Evolutionary conservation across 2,888 invertebrate species (phyloP), one percentile per base, ranked within the genome.

Genomic region (Orchesellides sinensis): DNA sequence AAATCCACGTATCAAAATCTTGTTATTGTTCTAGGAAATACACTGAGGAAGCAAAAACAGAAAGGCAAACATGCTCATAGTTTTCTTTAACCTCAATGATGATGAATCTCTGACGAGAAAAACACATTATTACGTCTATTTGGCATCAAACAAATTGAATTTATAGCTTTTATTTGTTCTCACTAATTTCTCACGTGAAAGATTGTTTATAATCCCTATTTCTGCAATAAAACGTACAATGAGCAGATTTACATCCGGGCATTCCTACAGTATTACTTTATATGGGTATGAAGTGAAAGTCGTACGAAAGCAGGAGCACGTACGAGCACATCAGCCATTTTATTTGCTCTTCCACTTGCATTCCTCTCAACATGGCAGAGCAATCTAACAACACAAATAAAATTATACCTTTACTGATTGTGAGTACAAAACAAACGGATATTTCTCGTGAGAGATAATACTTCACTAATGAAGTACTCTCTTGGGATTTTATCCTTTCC

Each of bases 381-480:
- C 10, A 10, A n/a, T n/a, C n/a, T n/a, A n/a, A n/a, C n/a, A n/a
- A n/a, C n/a, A n/a, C n/a, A n/a, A n/a, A n/a, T n/a, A n/a, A n/a
- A n/a, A n/a, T n/a, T n/a, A n/a, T n/a, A n/a, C n/a, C n/a, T n/a
- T n/a, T n/a, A n/a, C n/a, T n/a, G n/a, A n/a, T n/a, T n/a, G n/a
- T n/a, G n/a, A n/a, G n/a, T n/a, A n/a, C n/a, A n/a, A n/a, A n/a
- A n/a, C n/a, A n/a, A n/a, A n/a, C n/a, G n/a, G n/a, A n/a, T n/a
- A n/a, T n/a, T n/a, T n/a, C n/a, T n/a, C n/a, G n/a, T n/a, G n/a
- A n/a, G n/a, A n/a, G n/a, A n/a, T n/a, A n/a, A n/a, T 23, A 45
- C 70, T 72, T 40, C 72, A 56, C 45, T 59, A 72, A 56, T 72
- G 59, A 72, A 59, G 72, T 59, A 59, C 72, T 72, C 72, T 32